Conservation (phyloP, 2,113 vertebrate genomes). For the Lepisosteus osseus region DNA sequence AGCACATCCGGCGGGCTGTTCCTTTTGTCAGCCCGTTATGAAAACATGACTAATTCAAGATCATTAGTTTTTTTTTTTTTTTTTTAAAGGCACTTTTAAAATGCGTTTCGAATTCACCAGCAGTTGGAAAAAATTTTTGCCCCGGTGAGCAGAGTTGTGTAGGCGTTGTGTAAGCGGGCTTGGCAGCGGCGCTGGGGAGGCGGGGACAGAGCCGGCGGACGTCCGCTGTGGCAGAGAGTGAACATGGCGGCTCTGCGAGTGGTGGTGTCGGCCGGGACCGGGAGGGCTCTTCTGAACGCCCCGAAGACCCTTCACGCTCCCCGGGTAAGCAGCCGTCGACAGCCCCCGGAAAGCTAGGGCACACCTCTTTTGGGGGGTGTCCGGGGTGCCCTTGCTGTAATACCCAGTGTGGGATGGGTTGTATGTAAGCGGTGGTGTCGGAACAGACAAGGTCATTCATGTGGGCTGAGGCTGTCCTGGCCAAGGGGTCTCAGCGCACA, state of each 20-base stretch:
- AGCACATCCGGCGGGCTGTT: no score
- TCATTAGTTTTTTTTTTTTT: no score
- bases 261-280: constrained; percentile 49
- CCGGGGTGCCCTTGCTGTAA: no score
- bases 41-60: no score
- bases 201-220: constrained; percentile 5
- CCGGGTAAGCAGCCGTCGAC: constrained; percentile 42
- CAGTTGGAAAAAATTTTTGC: not conserved
- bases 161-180: constrained; percentile 15
- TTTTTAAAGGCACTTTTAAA: no score
- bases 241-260: constrained; percentile 70
- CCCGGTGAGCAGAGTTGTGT: not conserved
- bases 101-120: no score
- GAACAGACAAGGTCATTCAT: not conserved
- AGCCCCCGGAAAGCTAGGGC: rapidly evolving
- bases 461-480: not conserved
- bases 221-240: constrained; percentile 15
- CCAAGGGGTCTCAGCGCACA: no score
- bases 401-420: not conserved
- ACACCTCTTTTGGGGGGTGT: no score
- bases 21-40: no score
- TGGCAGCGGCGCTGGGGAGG: not conserved
- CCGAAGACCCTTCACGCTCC: constrained; percentile 45
- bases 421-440: not conserved
- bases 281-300: constrained; percentile 56